Evolutionary conservation across 2,888 invertebrate genomes (phyloP), one percentile per base, ranked within the genome.

Genomic region (Microplitis deprimator): DNA sequence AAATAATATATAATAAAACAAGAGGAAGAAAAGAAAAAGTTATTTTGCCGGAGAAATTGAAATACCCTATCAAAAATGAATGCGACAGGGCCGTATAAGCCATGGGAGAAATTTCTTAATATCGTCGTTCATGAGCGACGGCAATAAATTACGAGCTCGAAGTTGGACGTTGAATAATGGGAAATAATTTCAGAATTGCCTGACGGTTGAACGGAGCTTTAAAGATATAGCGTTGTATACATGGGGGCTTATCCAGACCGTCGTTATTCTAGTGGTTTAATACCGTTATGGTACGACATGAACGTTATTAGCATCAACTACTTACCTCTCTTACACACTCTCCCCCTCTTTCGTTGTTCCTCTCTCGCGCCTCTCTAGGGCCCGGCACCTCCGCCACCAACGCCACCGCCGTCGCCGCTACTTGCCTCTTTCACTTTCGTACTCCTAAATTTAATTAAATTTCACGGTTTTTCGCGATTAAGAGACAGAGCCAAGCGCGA

Each of bases 381-480:
- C 76, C 76, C 79, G 75, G 76, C 70, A 73, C 79, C 78, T 78
- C 79, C 77, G 80, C 75, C 80, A 74, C 61, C 50, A 5, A 50
- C 62, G 17, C 62, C 62, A 39, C 62, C 69, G 20, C 41, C 29
- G n/a, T 41, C 59, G 65, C 61, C 72, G 60, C 65, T 70, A 64
- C 82, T 84, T 79, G 80, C 82, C 85, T 85, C 85, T 85, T 87
- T 86, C 86, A 84, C 85, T 86, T 86, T 86, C 85, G 86, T 86
- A 85, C 87, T 88, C 87, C 88, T 87, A 88, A 88, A 89, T 89
- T 89, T 89, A 89, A 89, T 89, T 89, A 89, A 89, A 89, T 88
- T 89, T 89, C 87, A 89, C 87, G 87, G 88, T 89, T 89, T 89
- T 89, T 89, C 88, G 85, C 88, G 89, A 89, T 89, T 88, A 89